These are phyloP conservation scores for Prunella strophiata DNA, from an alignment of 2,797 vertebrate genomes.

Conservation along the genomic window DNA sequence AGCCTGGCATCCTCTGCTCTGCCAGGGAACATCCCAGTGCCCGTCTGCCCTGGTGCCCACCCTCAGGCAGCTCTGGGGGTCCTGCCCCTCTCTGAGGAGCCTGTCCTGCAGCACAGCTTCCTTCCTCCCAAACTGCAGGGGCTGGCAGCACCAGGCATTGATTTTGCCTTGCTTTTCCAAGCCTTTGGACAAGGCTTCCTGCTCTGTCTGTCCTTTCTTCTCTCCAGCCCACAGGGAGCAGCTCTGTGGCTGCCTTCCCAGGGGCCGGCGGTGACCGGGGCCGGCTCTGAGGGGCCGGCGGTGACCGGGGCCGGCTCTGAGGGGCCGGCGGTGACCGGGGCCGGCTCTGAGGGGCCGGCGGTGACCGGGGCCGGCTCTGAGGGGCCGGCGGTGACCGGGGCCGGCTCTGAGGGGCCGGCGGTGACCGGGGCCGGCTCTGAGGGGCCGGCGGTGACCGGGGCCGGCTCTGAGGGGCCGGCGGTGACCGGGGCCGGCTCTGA, in stretches of 20 bases:
- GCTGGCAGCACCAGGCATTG: fast-evolving
- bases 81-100: not conserved
- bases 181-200: not conserved
- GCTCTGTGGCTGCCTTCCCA: not conserved
- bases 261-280: no score
- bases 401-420: no score
- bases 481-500: no score
- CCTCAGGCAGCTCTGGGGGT: not conserved
- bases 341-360: no score
- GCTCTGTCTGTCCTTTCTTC: not conserved
- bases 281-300: no score
- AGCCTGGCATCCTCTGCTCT: not conserved
- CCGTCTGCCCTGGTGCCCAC: fast-evolving
- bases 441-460: no score
- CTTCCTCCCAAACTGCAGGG: fast-evolving
- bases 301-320: no score
- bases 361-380: no score
- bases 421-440: no score
- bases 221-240: not conserved
- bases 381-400: no score
- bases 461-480: no score
- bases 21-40: fast-evolving
- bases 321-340: no score
- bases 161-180: fast-evolving
- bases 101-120: not conserved